Base-by-base conservation (phyloP, 2,113 vertebrate species). In the Laticauda laticaudata region DNA sequence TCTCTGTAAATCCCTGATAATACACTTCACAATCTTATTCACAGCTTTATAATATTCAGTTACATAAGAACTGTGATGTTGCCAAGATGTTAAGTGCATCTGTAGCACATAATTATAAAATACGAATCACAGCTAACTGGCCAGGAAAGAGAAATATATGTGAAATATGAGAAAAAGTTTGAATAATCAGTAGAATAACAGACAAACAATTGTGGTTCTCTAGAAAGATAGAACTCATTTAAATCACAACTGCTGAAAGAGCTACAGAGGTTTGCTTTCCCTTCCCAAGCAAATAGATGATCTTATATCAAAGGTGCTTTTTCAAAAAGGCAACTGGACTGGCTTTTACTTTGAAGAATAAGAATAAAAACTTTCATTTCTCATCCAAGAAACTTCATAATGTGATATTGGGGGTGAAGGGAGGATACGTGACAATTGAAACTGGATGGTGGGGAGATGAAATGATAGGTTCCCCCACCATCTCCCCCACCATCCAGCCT, bases 71-170 rank as follows among this genome's bases (percentile, higher is more conserved):
- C 75, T 61, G 86, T 93, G 75, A 90, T 81, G 75, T 48, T 61
- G 75, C 57, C 86, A 93, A 93, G 43, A 93, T 96, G 97, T 97
- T 97, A 97, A 96, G 97, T 95, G 96, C 94, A 96, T 96, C 96
- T 97, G 95, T 94, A 96, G 95, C 97, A 94, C 91, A 92, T 95
- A 93, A 94, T 87, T 94, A 95, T 89, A 93, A 95, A 95, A 59
- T 92, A 45, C 90, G 96, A 89, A 96, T 93, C 0, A 87, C 61
- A 95, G 95, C 91, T 86, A 89, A 94, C 92, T 92, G 95, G 96
- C 92, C 95, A 96, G 95, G 94, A 96, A 94, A 94, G 24, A 95
- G 93, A 94, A 96, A 95, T 94, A 92, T 91, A 94, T 96, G 96
- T 95, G 9, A 93, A 96, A 96, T 94, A 93, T 92, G 51, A 86